Base-by-base conservation (phyloP, 2,797 vertebrate genomes). In the Hemibagrus guttatus region DNA sequence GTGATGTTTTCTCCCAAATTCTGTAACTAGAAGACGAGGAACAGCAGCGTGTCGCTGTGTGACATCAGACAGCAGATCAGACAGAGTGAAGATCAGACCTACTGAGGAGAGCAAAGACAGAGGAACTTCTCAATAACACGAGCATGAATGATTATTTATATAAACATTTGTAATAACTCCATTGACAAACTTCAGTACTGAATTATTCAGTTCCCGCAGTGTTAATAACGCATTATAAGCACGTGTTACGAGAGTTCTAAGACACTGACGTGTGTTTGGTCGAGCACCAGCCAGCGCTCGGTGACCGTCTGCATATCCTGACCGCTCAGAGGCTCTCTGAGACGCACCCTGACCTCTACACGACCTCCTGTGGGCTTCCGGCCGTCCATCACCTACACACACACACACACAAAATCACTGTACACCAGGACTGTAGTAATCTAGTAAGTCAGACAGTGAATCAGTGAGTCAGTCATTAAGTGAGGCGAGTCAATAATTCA, bases 261-360 rank as follows among this genome's bases (percentile, higher is more conserved):
- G 21, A 35, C 92, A 92, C 90, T 11, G 92, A 96, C 95, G 95
- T 96, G 93, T 84, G 90, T 91, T 87, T 93, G 93, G 84, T 97
- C 97, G 56, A 99, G 95, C 72, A 98, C 94, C 92, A 99, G 95
- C 98, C 98, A 99, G 89, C 97, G 97, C 91, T 98, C 97, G 0
- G 96, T 96, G 91, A 96, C 92, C 19, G 89, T 95, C 92, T 98
- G 97, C 87, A 96, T 82, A 85, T 99, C 98, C 92, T 98, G 97
- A 42, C 97, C 97, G 8, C 93, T 96, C 90, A 99, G 94, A 69
- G 98, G 98, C 93, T 99, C 98, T 92, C 98, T 95, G 89, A 99
- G 96, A 74, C 96, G 95, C 76, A 97, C 95, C 92, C 96, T 97
- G n/a, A 99, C 96, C 88, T 99, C 98, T 58, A 99, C 92, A 46